These are phyloP conservation scores for Alviniconcha marisindica DNA, from an alignment of 1,140 invertebrate genomes.

Conservation along the genomic window DNA sequence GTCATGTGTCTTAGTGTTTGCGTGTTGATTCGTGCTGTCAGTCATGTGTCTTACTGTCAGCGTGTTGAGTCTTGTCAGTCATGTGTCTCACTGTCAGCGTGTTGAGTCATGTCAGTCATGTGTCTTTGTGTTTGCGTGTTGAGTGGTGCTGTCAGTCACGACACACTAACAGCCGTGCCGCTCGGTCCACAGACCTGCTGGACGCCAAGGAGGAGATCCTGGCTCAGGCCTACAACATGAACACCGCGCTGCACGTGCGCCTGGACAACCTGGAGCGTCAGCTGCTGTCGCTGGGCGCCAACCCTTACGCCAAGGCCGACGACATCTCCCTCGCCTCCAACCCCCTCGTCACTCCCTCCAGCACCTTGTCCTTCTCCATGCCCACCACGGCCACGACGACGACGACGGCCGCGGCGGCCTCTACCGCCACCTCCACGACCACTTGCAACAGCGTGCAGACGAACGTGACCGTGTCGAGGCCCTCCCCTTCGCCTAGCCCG, in stretches of 20 bases:
- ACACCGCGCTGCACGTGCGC: conserved; percentile 13
- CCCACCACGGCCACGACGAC: conserved; percentile 14
- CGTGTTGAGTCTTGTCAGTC: too few species aligned
- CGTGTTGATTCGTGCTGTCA: too few species aligned
- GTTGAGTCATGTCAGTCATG: not conserved
- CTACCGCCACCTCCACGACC: not conserved
- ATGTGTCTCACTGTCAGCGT: not conserved
- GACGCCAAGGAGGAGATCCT: conserved; percentile 37
- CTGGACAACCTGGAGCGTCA: conserved; percentile 32
- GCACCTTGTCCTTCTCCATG: not conserved
- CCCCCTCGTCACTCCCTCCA: not conserved
- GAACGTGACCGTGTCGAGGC: not conserved
- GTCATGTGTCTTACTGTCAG: too few species aligned
- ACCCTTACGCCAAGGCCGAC: not conserved
- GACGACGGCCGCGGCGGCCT: not conserved
- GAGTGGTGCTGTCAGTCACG: not conserved
- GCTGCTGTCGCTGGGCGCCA: not conserved
- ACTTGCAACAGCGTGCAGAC: not conserved
- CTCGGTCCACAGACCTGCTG: conserved; percentile 31
- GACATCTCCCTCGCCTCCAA: not conserved
- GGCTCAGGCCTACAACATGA: conserved; percentile 36
- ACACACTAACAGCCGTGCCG: too few species aligned
- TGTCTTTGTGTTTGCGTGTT: not conserved
- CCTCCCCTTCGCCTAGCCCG: not conserved
- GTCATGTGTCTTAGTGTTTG: too few species aligned